phyloP scores from a whole-genome alignment of 2,888 invertebrate genomes.

The Sisyra terminalis region DNA sequence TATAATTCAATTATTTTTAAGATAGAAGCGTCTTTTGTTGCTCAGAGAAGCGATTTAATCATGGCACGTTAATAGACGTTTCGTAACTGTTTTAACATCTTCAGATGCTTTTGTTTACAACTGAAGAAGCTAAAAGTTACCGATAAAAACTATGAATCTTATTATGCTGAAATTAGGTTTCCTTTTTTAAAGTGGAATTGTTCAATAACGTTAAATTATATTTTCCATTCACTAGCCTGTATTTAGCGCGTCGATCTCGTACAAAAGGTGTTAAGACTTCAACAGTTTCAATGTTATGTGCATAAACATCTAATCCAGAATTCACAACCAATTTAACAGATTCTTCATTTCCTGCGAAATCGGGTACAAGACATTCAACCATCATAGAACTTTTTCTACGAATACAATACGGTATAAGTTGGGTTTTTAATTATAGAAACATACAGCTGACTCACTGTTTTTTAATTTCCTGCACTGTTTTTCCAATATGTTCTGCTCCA shows the following conservation, averaged over 20 bases:
- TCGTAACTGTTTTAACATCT: too few relatives aligned
- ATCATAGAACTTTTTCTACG: slow-evolving; percentile 63
- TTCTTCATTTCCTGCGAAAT: slow-evolving; percentile 71
- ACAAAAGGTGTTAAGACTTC: slow-evolving; percentile 81
- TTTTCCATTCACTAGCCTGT: too few relatives aligned
- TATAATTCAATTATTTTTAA: slow-evolving; percentile 5
- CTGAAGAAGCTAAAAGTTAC: too few relatives aligned
- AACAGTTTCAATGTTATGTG: slow-evolving; percentile 97
- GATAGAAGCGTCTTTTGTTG: neutral
- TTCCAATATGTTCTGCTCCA: slow-evolving; percentile 84
- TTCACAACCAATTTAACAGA: slow-evolving; percentile 58
- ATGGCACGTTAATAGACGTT: too few relatives aligned
- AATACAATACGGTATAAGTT: slow-evolving; percentile 11
- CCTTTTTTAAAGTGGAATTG: too few relatives aligned
- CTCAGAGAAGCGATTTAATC: neutral
- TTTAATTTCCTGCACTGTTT: slow-evolving; percentile 80
- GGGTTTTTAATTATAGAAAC: too few relatives aligned
- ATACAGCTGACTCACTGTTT: slow-evolving; percentile 35
- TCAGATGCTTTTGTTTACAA: neutral
- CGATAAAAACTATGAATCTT: slow-evolving; percentile 1
- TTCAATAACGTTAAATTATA: too few relatives aligned
- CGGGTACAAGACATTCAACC: slow-evolving; percentile 94
- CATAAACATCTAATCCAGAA: slow-evolving; percentile 88
- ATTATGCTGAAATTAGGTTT: too few relatives aligned
- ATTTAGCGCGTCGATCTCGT: slow-evolving; percentile 84